Conservation (phyloP, 2,113 vertebrate species). For the Arenaria interpres region DNA sequence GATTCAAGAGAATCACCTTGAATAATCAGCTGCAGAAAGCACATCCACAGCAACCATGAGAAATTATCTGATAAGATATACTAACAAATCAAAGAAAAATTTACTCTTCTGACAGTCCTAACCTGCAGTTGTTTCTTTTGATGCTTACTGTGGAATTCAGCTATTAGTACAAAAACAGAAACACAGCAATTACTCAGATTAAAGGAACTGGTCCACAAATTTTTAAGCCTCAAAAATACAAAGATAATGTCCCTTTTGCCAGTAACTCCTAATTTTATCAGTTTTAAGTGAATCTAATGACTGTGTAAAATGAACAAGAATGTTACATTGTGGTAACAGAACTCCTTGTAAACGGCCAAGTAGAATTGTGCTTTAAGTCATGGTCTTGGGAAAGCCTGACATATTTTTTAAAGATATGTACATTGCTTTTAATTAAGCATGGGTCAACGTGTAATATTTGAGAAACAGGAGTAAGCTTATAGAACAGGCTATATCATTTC, state of each 20-base stretch:
- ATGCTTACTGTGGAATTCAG: neutral
- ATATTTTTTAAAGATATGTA: neutral
- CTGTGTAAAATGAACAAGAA: neutral
- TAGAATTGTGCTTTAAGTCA: neutral
- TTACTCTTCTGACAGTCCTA: neutral
- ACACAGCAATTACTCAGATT: neutral
- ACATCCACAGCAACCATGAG: neutral
- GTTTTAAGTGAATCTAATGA: neutral
- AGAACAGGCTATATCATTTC: neutral
- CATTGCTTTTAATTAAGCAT: neutral
- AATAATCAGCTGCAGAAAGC: neutral
- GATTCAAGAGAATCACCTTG: neutral
- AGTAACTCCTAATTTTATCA: neutral
- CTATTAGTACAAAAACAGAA: neutral
- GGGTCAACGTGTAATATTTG: neutral
- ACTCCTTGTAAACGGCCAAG: neutral
- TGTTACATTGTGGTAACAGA: neutral
- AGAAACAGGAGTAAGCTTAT: neutral
- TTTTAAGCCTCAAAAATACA: neutral
- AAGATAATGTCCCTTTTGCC: neutral
- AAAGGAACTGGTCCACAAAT: neutral
- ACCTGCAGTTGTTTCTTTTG: neutral
- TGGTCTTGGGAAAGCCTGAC: neutral
- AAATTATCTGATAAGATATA: neutral
- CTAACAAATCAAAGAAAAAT: neutral